Conservation (phyloP, 2,888 invertebrate species). For the Spialia ferax region DNA sequence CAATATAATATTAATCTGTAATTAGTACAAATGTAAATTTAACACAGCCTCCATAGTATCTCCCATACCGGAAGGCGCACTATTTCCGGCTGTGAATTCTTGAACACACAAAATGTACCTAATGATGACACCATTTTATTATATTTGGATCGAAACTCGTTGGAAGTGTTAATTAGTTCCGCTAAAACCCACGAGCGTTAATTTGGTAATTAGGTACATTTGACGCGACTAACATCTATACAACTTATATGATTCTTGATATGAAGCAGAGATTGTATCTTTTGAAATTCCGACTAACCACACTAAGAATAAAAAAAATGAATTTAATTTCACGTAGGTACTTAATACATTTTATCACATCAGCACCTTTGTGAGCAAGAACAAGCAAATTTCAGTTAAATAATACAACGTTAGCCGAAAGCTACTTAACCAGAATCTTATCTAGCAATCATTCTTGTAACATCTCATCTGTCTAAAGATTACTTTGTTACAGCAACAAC, state of each 20-base stretch:
- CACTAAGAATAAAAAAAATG: too few species aligned
- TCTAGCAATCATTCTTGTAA: conserved; percentile 4
- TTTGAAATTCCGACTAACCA: neutral
- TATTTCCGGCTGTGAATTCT: conserved; percentile 34
- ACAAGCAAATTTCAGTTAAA: too few species aligned
- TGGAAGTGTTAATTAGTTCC: conserved; percentile 38
- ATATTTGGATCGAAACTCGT: conserved; percentile 17
- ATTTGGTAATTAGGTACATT: conserved; percentile 16
- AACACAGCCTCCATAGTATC: conserved; percentile 20
- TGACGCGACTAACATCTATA: neutral
- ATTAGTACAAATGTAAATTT: conserved; percentile 8
- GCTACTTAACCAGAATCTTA: too few species aligned
- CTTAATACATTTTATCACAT: too few species aligned
- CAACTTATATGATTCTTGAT: too few species aligned
- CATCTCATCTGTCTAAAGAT: neutral
- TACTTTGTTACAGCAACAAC: neutral
- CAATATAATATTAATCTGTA: conserved; percentile 13
- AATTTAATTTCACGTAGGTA: too few species aligned
- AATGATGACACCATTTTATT: conserved; percentile 28
- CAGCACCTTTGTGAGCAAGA: too few species aligned
- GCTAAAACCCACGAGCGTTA: conserved; percentile 25
- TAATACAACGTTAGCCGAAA: too few species aligned
- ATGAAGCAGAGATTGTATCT: neutral
- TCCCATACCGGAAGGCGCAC: conserved; percentile 15
- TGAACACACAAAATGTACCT: conserved; percentile 34